A percentile compares a stretch with the other conserved stretches of the same genome.
Conservation (phyloP, 2,113 vertebrate species). For the Xiphorhynchus elegans region DNA sequence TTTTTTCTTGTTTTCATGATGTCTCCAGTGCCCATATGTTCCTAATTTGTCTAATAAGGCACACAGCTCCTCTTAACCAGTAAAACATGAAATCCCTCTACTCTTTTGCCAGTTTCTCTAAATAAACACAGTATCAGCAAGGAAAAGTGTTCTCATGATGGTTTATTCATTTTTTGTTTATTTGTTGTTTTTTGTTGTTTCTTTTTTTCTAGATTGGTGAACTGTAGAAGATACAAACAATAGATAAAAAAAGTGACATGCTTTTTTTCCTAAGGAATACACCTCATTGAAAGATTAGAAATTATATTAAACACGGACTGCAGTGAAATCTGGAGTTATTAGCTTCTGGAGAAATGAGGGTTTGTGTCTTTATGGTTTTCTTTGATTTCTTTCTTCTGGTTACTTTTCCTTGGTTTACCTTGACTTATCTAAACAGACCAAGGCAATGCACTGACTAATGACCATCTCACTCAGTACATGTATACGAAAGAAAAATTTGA, state of each 20-base stretch:
- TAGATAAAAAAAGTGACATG: background rate
- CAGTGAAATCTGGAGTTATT: slow-evolving; percentile 34
- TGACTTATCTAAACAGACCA: slow-evolving; percentile 30
- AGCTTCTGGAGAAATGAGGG: background rate
- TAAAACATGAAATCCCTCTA: slow-evolving; percentile 38
- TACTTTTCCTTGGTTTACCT: slow-evolving; percentile 32
- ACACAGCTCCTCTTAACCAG: slow-evolving; percentile 24
- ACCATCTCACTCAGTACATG: slow-evolving; percentile 5
- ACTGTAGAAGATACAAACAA: slow-evolving; percentile 39
- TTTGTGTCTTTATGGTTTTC: background rate
- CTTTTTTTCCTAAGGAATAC: slow-evolving; percentile 3
- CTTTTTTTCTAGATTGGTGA: slow-evolving; percentile 10
- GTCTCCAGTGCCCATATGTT: background rate
- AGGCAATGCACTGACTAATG: slow-evolving; percentile 32
- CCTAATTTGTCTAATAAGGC: slow-evolving; percentile 52
- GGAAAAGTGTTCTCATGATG: background rate
- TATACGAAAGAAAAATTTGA: background rate
- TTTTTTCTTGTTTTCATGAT: background rate
- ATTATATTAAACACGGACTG: slow-evolving; percentile 48
- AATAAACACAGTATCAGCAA: background rate
- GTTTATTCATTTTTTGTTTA: background rate
- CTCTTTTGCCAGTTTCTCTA: slow-evolving; percentile 35
- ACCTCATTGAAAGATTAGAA: slow-evolving; percentile 41
- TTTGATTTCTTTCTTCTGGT: background rate
- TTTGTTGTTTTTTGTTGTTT: background rate